These are phyloP conservation scores for Leptonema lineaticorne DNA, from an alignment of 1,140 invertebrate species.

Conservation along the genomic window DNA sequence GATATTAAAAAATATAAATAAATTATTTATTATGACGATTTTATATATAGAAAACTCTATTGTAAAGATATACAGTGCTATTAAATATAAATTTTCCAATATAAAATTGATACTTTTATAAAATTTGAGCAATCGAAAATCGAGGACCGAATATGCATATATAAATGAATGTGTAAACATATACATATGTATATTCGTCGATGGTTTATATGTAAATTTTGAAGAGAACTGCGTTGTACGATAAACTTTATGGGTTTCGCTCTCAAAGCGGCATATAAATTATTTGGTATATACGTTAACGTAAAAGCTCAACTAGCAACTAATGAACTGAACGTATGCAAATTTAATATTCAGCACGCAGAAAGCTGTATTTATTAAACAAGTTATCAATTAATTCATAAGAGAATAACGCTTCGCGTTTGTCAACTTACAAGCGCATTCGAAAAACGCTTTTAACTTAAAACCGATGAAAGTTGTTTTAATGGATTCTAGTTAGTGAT, in stretches of 20 bases:
- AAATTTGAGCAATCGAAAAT: too few relatives aligned
- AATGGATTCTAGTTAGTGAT: too few relatives aligned
- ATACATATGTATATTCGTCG: neutral
- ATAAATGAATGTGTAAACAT: neutral
- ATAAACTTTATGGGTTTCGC: constrained; percentile 22
- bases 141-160: neutral
- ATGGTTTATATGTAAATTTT: constrained; percentile 3
- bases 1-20: too few relatives aligned
- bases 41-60: too few relatives aligned
- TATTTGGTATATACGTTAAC: constrained; percentile 25
- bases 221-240: neutral
- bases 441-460: neutral
- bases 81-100: too few relatives aligned
- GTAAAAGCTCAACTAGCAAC: constrained; percentile 24
- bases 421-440: neutral
- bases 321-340: constrained; percentile 28
- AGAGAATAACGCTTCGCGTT: constrained; percentile 15
- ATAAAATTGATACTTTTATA: too few relatives aligned
- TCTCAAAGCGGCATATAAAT: constrained; percentile 24
- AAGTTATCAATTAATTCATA: constrained; percentile 23
- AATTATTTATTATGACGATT: too few relatives aligned
- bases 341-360: constrained; percentile 27
- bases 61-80: too few relatives aligned
- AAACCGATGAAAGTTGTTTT: too few relatives aligned
- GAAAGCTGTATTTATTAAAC: constrained; percentile 26